phyloP scores from a whole-genome alignment of 2,113 vertebrate species.

The Sigmodon hispidus region DNA sequence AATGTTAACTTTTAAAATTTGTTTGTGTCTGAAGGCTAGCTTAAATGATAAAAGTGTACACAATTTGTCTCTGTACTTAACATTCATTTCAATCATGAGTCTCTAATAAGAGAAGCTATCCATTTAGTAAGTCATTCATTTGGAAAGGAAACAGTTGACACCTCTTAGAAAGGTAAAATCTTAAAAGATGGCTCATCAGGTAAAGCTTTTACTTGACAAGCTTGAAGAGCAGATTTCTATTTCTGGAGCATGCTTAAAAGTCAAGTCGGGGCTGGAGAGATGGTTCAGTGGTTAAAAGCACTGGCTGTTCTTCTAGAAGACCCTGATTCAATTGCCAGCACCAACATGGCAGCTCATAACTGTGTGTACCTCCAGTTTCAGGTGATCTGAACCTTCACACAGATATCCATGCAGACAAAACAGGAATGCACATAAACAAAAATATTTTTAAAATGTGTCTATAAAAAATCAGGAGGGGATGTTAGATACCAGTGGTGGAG shows the following conservation, averaged over 20 bases:
- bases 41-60: not conserved
- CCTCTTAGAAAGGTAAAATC: not conserved
- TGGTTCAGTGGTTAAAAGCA: not conserved
- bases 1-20: not conserved
- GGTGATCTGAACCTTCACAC: not conserved
- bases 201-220: no score
- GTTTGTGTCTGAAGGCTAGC: not conserved
- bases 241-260: no score
- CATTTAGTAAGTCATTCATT: conserved; percentile 7
- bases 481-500: no score
- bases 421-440: not conserved
- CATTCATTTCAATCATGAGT: conserved; percentile 31
- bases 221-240: not conserved
- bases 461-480: not conserved
- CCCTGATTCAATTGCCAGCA: not conserved
- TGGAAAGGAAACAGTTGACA: not conserved
- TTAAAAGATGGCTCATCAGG: no score
- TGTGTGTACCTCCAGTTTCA: not conserved
- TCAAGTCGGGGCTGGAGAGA: not conserved
- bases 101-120: not conserved
- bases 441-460: not conserved
- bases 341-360: not conserved
- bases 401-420: not conserved
- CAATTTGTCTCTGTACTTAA: conserved; percentile 33
- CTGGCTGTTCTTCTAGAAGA: not conserved